phyloP scores from a whole-genome alignment of 1,140 invertebrate species.

The Drosophila mojavensis region DNA sequence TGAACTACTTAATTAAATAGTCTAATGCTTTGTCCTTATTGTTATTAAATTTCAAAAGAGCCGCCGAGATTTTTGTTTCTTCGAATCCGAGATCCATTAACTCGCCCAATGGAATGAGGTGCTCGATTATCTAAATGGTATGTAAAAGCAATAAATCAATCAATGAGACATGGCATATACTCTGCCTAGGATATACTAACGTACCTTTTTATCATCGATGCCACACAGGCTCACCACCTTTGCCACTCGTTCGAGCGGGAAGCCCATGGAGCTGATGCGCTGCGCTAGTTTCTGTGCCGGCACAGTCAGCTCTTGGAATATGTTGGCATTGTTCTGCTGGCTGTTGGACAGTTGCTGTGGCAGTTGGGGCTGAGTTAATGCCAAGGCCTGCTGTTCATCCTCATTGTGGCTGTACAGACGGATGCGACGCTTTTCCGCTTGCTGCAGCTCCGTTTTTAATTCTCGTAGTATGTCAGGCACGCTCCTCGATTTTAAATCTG shows the following conservation, averaged over 20 bases:
- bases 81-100: constrained; percentile 93
- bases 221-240: constrained; percentile 90
- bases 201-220: constrained; percentile 93
- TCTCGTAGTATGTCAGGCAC: constrained; percentile 90
- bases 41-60: constrained; percentile 90
- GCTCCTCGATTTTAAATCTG: constrained; percentile 85
- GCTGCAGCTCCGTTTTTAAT: constrained; percentile 87
- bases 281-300: constrained; percentile 88
- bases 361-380: constrained; percentile 27
- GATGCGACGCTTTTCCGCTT: constrained; percentile 79
- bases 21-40: constrained; percentile 95
- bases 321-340: constrained; percentile 15
- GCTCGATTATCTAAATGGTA: constrained; percentile 88
- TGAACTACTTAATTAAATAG: constrained; percentile 89
- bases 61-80: constrained; percentile 89
- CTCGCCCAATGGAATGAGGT: constrained; percentile 88
- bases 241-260: constrained; percentile 90
- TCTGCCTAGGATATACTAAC: constrained; percentile 11
- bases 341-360: constrained; percentile 15
- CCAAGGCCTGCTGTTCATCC: constrained; percentile 43
- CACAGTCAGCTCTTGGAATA: constrained; percentile 85
- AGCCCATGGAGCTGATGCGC: constrained; percentile 93
- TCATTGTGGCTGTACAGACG: constrained; percentile 80
- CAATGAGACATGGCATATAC: not conserved
- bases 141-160: not conserved